phyloP scores from a whole-genome alignment of 2,888 invertebrate species.

The Apotomis capreana region DNA sequence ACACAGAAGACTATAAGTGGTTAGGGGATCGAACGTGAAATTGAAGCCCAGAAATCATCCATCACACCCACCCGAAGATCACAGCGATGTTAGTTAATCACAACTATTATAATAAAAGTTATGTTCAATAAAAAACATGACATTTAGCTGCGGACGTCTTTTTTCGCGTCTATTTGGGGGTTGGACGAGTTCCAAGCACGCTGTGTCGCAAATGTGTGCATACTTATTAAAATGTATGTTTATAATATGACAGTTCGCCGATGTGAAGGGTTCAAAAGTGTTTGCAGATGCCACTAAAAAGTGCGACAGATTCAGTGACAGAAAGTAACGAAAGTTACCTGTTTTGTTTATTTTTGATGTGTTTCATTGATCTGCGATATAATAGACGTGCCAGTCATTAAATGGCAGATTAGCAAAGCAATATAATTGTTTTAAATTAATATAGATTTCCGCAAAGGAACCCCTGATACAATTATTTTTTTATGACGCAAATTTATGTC shows the following conservation, averaged over 20 bases:
- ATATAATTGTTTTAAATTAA: not conserved
- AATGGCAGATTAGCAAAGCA: too few relatives aligned
- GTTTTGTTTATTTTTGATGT: too few relatives aligned
- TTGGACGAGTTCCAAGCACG: conserved; percentile 1
- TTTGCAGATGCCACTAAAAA: not conserved
- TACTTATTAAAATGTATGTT: conserved; percentile 4
- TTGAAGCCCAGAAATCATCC: not conserved
- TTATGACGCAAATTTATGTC: too few relatives aligned
- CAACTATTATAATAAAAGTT: conserved; percentile 11
- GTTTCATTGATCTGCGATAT: too few relatives aligned
- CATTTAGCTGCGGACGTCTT: not conserved
- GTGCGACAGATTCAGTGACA: not conserved
- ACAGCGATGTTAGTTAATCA: conserved; percentile 4
- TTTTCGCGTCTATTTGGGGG: conserved; percentile 21
- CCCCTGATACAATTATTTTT: too few relatives aligned
- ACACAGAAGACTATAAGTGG: too few relatives aligned
- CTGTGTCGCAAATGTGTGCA: conserved; percentile 3
- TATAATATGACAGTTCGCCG: conserved; percentile 1
- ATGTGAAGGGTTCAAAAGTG: not conserved
- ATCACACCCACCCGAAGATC: not conserved
- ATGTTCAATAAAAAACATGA: conserved; percentile 23
- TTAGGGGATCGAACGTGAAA: too few relatives aligned
- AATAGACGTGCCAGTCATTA: too few relatives aligned
- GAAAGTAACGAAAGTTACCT: not conserved
- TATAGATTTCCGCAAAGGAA: too few relatives aligned